These are phyloP conservation scores for Melolontha melolontha DNA, from an alignment of 2,888 invertebrate genomes.

Conservation along the genomic window DNA sequence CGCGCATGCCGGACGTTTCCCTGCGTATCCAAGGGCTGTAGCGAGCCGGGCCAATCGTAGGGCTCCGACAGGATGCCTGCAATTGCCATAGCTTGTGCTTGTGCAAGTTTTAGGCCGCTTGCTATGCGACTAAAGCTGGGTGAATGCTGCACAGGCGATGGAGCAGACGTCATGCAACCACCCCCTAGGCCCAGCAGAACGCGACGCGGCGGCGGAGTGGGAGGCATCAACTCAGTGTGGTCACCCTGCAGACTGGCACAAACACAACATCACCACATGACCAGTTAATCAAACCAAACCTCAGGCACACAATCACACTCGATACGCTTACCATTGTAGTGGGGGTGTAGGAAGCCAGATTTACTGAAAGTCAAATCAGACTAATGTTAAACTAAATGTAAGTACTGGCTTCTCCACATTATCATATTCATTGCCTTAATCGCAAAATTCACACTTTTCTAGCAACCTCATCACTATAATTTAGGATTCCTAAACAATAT, in stretches of 20 bases:
- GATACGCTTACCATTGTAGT: conserved; percentile 71
- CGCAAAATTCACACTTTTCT: background rate
- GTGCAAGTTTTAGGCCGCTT: conserved; percentile 77
- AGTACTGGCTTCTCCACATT: conserved; percentile 34
- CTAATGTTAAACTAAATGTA: conserved; percentile 42
- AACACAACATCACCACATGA: conserved; percentile 60
- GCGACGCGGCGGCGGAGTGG: conserved; percentile 71
- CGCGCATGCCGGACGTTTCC: conserved; percentile 63
- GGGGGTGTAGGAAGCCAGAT: conserved; percentile 71
- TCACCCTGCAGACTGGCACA: conserved; percentile 71
- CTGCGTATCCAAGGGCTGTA: conserved; percentile 59
- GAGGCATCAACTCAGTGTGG: conserved; percentile 74
- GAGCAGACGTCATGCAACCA: conserved; percentile 60
- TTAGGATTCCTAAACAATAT: background rate
- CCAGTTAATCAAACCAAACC: conserved; percentile 58
- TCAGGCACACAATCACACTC: conserved; percentile 61
- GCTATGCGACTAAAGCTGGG: conserved; percentile 72
- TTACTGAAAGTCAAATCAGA: conserved; percentile 65
- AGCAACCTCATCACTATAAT: conserved; percentile 19
- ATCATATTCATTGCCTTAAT: background rate
- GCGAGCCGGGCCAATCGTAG: conserved; percentile 65
- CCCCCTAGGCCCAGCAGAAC: conserved; percentile 62
- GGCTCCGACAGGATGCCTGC: conserved; percentile 75
- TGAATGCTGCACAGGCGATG: conserved; percentile 61
- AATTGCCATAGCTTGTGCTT: conserved; percentile 79